Base-by-base conservation (phyloP, 1,140 invertebrate species). In the Orchesella cincta region DNA sequence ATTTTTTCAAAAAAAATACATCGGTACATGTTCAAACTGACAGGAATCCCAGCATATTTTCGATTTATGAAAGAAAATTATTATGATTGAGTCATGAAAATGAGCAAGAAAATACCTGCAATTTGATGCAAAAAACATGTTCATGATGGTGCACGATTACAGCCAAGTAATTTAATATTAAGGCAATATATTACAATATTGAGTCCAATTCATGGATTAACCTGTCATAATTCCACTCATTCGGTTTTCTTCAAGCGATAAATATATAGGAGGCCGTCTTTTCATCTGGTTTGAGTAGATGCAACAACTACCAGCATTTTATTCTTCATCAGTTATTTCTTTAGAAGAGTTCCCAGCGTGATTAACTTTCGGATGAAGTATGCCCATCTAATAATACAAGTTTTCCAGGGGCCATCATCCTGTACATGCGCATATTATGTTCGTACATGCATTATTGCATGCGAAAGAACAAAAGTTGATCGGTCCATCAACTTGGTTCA, bases 321-420 rank as follows among this genome's bases (percentile, higher is more conserved):
- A n/a, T n/a, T n/a, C n/a, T n/a, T n/a, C n/a, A n/a, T n/a, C n/a
- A n/a, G n/a, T n/a, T n/a, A n/a, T n/a, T n/a, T n/a, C n/a, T n/a
- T n/a, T n/a, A n/a, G n/a, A n/a, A n/a, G n/a, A n/a, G n/a, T n/a
- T n/a, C n/a, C n/a, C n/a, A n/a, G n/a, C n/a, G n/a, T n/a, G n/a
- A n/a, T n/a, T n/a, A n/a, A n/a, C n/a, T n/a, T n/a, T n/a, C n/a
- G n/a, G 26, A 57, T 57, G 54, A 57, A 16, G 54, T 14, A n/a
- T 5, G 39, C n/a, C n/a, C 18, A 46, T 8, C 39, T 18, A 46
- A 46, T 46, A 46, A 46, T 14, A n/a, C 54, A 8, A 57, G 23
- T 29, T 67, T 67, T 67, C 62, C 62, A 67, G 62, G 31, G 62
- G 62, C 62, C 26, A 67, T 67, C 62, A 67, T 29, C 39, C 39